Evolutionary conservation across 2,888 invertebrate genomes (phyloP), one percentile per base, ranked within the genome.

Genomic region (Thymelicus acteon): DNA sequence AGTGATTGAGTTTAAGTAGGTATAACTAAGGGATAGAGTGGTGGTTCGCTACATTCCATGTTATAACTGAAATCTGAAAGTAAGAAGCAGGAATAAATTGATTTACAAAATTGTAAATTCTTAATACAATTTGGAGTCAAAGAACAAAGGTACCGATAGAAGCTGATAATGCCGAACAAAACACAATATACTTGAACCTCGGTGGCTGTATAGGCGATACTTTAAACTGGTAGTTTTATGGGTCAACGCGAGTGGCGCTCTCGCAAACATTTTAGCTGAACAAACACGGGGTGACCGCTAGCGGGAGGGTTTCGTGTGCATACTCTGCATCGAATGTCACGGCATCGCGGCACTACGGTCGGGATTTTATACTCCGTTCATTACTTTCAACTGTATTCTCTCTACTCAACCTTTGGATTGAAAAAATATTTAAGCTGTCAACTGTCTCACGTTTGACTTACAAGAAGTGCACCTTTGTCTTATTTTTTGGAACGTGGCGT

Each of bases 241-340:
- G 83, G 85, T 83, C 82, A 81, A 72, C 74, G 75, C 72, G 75
- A 78, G 79, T 77, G 61, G 54, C 67, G 78, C 78, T 75, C 80
- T 84, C 79, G 87, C 85, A 91, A 91, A 91, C 91, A 91, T 91
- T 91, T 91, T 89, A 91, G 82, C 87, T 78, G 80, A 73, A 77
- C 88, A 90, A 90, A 91, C 89, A 89, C 67, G 76, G 80, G 82
- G 79, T 80, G 87, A 83, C 85, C 85, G 76, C 82, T 79, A 81
- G 80, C 58, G 7, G 10, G 37, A 60, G 67, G 49, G 72, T 39
- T 58, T 19, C 19, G 12, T 52, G 49, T 52, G 49, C 49, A 52
- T 52, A 19, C 49, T 19, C 49, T 52, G 49, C 68, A 72, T 72
- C 74, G 70, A 69, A 73, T 77, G 72, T 75, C 76, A 77, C 79